Base-by-base conservation (phyloP, 2,888 invertebrate genomes). In the Poecilobothrus nobilitatus region DNA sequence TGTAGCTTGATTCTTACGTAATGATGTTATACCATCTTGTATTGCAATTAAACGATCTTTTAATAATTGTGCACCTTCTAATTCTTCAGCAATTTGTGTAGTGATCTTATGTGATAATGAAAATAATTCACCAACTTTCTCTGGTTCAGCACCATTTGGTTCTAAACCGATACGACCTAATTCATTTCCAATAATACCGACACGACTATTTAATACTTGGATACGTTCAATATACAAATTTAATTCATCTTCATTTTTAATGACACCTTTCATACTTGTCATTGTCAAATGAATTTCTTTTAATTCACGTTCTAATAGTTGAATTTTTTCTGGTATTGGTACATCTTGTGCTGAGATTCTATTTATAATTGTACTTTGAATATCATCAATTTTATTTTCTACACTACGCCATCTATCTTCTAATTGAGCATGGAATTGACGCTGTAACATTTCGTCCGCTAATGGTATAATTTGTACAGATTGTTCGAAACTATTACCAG, bases 161-260 rank as follows among this genome's bases (percentile, higher is more conserved):
- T 91, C 89, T 63, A 92, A 82, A 61, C 91, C 92, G 65, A 92
- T 81, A 70, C 90, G 85, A 0, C 91, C 90, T 27, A 93, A 82
- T 78, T 93, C 92, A 76, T 92, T 91, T 76, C 92, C 90, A 72
- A 92, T 91, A 66, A 89, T 85, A 68, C 89, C 89, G n/a, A 91
- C 87, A 18, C 92, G 86, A 4, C 87, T 86, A 61, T 87, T 88
- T 80, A 91, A 85, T 0, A 92, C 89, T 81, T 92, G 91, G 10
- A 93, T 82, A 67, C 92, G 84, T 79, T 94, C 92, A 10, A 92
- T 89, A 76, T 93, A 93, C 8, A 92, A 83, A 74, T 89, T 88
- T 0, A 94, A 83, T 76, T 94, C 93, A 74, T 94, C 93, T 75
- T 91, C 92, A 68, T 88, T 92, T 76, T 91, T 92, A 65, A 94